phyloP scores from a whole-genome alignment of 2,797 vertebrate species.

The Sebastiscus tertius region DNA sequence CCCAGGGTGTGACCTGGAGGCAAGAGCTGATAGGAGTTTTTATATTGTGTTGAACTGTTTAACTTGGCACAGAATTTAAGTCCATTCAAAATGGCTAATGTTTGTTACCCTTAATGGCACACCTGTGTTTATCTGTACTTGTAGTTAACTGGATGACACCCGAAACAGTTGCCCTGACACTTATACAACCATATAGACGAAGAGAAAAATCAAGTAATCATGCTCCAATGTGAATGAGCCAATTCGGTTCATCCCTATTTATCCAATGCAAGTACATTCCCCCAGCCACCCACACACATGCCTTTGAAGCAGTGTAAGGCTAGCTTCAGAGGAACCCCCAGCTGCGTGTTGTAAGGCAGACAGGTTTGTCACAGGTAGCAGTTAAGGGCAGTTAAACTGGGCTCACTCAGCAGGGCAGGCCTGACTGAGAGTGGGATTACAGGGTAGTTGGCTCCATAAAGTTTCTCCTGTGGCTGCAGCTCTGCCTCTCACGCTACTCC shows the following conservation, averaged over 20 bases:
- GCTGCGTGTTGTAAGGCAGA: constrained; percentile 65
- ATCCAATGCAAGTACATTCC: constrained; percentile 21
- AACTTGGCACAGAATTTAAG: constrained; percentile 63
- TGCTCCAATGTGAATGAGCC: not conserved
- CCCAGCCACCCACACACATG: constrained; percentile 53
- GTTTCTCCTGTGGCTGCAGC: constrained; percentile 75
- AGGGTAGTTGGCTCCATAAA: constrained; percentile 80
- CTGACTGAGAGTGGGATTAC: constrained; percentile 81
- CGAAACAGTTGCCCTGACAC: constrained; percentile 30
- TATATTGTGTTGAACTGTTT: constrained; percentile 66
- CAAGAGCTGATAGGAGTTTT: constrained; percentile 56
- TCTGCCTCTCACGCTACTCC: constrained; percentile 69
- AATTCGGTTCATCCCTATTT: constrained; percentile 5
- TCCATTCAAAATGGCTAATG: constrained; percentile 32
- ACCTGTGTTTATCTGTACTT: constrained; percentile 32
- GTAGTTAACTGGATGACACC: constrained; percentile 16
- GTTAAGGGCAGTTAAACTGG: constrained; percentile 78
- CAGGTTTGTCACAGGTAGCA: constrained; percentile 81
- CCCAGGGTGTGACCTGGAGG: constrained; percentile 74
- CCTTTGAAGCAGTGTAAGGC: constrained; percentile 61
- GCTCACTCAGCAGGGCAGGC: constrained; percentile 73
- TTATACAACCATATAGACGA: not conserved
- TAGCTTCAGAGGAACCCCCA: constrained; percentile 65
- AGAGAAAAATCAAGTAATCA: constrained; percentile 19
- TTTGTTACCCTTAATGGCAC: constrained; percentile 28